phyloP scores from a whole-genome alignment of 2,888 invertebrate species.

The Sarcophaga caerulescens region DNA sequence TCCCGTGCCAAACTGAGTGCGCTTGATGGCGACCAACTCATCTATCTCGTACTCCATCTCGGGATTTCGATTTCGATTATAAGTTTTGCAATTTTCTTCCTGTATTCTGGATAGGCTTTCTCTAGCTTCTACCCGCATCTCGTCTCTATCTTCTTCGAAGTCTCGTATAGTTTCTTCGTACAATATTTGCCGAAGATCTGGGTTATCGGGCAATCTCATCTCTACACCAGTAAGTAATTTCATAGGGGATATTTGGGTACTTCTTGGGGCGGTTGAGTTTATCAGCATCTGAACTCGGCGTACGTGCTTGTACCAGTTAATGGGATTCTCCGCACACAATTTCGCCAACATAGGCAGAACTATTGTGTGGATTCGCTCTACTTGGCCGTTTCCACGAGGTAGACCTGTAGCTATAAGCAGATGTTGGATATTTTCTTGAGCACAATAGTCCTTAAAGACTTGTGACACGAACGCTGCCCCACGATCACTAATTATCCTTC shows the following conservation, averaged over 20 bases:
- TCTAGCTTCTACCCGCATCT: background rate
- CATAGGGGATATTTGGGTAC: conserved; percentile 48
- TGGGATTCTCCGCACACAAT: conserved; percentile 73
- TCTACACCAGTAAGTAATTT: conserved; percentile 58
- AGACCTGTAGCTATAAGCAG: conserved; percentile 50
- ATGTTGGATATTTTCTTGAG: conserved; percentile 35
- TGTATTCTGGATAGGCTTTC: background rate
- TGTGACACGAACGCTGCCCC: conserved; percentile 54
- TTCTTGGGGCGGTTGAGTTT: conserved; percentile 66
- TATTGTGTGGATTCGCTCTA: conserved; percentile 67
- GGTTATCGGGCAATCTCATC: conserved; percentile 46
- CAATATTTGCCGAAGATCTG: conserved; percentile 47
- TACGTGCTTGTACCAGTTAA: conserved; percentile 70
- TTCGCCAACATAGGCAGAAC: conserved; percentile 76
- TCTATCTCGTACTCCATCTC: background rate
- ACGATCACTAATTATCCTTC: conserved; percentile 19
- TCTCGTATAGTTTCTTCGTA: background rate
- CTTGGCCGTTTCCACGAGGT: conserved; percentile 64
- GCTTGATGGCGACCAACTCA: conserved; percentile 59
- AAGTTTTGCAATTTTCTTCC: conserved; percentile 26
- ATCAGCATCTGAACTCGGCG: conserved; percentile 36
- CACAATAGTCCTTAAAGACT: conserved; percentile 42
- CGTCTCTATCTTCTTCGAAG: background rate
- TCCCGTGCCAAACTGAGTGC: conserved; percentile 50
- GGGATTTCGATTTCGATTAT: conserved; percentile 24